Conservation (phyloP, 1,140 invertebrate species). For the Ridgeia piscesae region DNA sequence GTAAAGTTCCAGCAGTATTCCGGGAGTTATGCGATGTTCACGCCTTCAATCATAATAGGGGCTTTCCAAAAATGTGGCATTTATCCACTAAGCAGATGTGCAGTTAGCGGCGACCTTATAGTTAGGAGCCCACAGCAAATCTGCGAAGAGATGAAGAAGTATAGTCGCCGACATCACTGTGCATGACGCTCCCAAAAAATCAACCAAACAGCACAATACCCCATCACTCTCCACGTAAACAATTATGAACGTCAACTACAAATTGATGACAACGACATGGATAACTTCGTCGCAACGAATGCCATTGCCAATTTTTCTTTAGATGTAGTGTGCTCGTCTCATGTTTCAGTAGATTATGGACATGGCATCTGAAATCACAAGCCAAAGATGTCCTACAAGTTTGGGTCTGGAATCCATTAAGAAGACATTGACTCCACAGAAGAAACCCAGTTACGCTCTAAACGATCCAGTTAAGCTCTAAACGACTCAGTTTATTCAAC, state of each 20-base stretch:
- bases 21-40: background rate
- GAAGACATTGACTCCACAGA: background rate
- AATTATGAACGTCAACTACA: too few species aligned
- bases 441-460: background rate
- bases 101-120: background rate
- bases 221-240: too few species aligned
- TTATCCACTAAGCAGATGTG: background rate
- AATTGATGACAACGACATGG: too few species aligned
- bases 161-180: too few species aligned
- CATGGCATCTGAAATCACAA: background rate
- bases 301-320: too few species aligned
- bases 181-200: too few species aligned
- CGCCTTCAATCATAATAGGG: background rate
- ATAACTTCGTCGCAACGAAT: too few species aligned
- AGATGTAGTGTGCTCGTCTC: background rate
- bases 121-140: too few species aligned
- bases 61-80: slow-evolving; percentile 9
- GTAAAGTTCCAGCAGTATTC: slow-evolving; percentile 1
- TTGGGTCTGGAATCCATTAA: background rate
- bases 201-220: too few species aligned
- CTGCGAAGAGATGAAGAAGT: too few species aligned
- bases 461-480: too few species aligned
- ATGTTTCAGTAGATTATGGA: background rate
- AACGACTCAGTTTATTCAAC: background rate
- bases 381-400: background rate